Conservation (phyloP, 2,797 vertebrate genomes). For the Silurus lanzhouensis region DNA sequence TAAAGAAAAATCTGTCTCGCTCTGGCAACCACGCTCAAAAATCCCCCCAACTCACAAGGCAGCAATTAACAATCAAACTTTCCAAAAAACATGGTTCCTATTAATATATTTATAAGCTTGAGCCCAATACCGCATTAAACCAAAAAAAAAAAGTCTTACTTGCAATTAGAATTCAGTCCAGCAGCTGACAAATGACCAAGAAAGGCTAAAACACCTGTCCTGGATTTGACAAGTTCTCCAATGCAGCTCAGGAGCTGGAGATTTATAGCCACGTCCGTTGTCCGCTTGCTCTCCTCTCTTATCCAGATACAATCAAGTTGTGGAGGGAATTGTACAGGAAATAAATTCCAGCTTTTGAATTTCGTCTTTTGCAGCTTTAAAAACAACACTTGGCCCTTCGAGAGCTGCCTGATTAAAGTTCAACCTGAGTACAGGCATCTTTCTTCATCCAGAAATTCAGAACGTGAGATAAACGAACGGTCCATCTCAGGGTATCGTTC, state of each 20-base stretch:
- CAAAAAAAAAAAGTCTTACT: slow-evolving; percentile 28
- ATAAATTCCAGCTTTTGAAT: slow-evolving; percentile 62
- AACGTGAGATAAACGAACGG: slow-evolving; percentile 30
- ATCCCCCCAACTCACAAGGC: slow-evolving; percentile 64
- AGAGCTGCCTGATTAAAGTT: slow-evolving; percentile 52
- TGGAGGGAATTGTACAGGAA: slow-evolving; percentile 62
- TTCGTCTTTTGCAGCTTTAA: slow-evolving; percentile 32
- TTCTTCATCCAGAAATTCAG: slow-evolving; percentile 44
- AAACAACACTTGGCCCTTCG: slow-evolving; percentile 44
- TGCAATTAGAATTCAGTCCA: slow-evolving; percentile 43
- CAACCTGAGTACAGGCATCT: slow-evolving; percentile 39
- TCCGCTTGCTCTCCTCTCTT: slow-evolving; percentile 51
- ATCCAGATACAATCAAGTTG: slow-evolving; percentile 62
- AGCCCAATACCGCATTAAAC: slow-evolving; percentile 45
- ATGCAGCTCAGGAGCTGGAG: not conserved
- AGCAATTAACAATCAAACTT: slow-evolving; percentile 56
- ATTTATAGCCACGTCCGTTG: slow-evolving; percentile 42
- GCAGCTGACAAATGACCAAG: slow-evolving; percentile 36
- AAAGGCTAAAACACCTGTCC: slow-evolving; percentile 42
- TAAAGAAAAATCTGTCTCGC: slow-evolving; percentile 57
- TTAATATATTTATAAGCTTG: slow-evolving; percentile 60
- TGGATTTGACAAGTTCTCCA: slow-evolving; percentile 30
- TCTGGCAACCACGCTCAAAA: slow-evolving; percentile 62
- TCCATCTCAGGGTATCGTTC: slow-evolving; percentile 18
- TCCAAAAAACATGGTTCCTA: slow-evolving; percentile 69